Base-by-base conservation (phyloP, 1,140 invertebrate species). In the Lanistes nyassanus region DNA sequence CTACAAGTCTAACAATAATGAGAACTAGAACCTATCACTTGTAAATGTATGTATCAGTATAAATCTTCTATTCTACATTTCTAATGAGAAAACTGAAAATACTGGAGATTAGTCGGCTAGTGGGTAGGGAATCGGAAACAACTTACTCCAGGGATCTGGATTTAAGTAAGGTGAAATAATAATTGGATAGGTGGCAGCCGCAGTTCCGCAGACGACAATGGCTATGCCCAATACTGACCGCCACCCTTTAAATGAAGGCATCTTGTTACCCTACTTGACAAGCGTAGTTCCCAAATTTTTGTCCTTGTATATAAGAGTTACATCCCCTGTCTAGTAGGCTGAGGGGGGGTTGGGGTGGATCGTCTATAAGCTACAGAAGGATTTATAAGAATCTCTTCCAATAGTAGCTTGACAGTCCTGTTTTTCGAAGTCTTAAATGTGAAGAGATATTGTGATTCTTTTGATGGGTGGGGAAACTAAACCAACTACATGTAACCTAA, bases 121-220 rank as follows among this genome's bases (percentile, higher is more conserved):
- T n/a, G n/a, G n/a, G n/a, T n/a, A n/a, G n/a, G n/a, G n/a, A 55
- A 29, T 23, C 26, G 11, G 13, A 11, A 21, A 42, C 1, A 29
- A 78, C 82, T 78, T 82, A 84, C 82, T 75, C 81, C 81, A 84
- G 29, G 79, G 77, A 19, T 76, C 73, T 19, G 82, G 81, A 72
- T 94, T 90, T 2, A 92, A 82, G 90, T 93, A 92, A 7, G 94
- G 94, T 69, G 91, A 87, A 69, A 95, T 90, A 31, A 92, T 90
- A 74, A 93, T 90, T 3, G 92, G 91, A 83, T 94, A 94, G 5
- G 92, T 77, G 0, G 91, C 88, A 42, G 91, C 5, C 42, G 89
- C 90, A 56, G 94, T 89, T 21, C 88, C 79, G 29, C 91, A 91
- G 34, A 93, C 85, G 47, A 94, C 81, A 73, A 90, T 88, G 60